These are phyloP conservation scores for Tenebrosternarchus preto DNA, from an alignment of 2,113 vertebrate species.

Conservation along the genomic window DNA sequence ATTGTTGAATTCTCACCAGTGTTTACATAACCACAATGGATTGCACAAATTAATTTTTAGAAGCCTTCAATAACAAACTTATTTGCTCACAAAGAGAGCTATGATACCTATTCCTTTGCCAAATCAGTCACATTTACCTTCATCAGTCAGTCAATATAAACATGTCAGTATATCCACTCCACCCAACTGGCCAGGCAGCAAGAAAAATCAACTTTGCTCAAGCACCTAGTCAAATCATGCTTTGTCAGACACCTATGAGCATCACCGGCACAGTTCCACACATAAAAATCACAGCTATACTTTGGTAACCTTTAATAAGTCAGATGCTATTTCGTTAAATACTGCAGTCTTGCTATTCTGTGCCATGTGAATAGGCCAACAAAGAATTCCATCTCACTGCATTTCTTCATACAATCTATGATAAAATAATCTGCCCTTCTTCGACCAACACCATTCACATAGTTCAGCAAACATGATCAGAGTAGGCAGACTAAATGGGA, in stretches of 20 bases:
- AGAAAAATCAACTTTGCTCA: background rate
- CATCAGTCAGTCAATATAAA: too few relatives aligned
- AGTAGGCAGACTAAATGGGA: background rate
- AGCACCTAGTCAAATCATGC: too few relatives aligned
- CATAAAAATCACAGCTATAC: too few relatives aligned
- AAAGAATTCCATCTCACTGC: background rate
- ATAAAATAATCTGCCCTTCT: background rate
- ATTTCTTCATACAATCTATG: background rate
- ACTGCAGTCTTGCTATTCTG: background rate
- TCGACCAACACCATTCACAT: background rate
- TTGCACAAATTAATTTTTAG: too few relatives aligned
- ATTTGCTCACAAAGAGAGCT: too few relatives aligned
- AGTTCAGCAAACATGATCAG: constrained; percentile 2
- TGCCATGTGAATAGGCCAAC: background rate
- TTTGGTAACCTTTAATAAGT: background rate
- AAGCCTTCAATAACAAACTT: too few relatives aligned
- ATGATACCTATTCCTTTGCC: too few relatives aligned
- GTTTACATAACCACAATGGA: background rate
- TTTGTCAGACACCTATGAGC: background rate
- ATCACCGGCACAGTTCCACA: background rate
- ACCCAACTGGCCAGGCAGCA: background rate
- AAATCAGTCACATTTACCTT: too few relatives aligned
- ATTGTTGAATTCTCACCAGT: background rate
- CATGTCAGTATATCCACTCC: too few relatives aligned
- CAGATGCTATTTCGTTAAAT: background rate